Base-by-base conservation (phyloP, 2,113 vertebrate species). In the Sphyrna mokarran region DNA sequence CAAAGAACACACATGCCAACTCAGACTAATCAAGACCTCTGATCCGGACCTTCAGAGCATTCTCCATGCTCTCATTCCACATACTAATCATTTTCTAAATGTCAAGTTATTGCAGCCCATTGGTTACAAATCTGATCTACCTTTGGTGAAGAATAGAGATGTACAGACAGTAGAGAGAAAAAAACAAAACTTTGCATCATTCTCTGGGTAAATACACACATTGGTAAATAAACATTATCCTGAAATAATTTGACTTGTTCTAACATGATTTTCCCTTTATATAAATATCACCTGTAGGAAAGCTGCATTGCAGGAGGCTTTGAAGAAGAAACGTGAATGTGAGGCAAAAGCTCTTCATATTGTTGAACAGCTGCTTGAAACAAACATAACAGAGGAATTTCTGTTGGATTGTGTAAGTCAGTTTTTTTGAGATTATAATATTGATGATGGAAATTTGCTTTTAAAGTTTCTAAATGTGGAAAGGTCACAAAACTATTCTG, bases 321-420 rank as follows among this genome's bases (percentile, higher is more conserved):
- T 99, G 94, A 97, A 96, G 96, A 97, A 97, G 96, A 99, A 98
- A 96, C 96, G 98, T 85, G 98, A 99, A 66, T 97, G 97, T 97
- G 99, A 99, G 96, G 98, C 97, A 95, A 98, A 98, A 97, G 99
- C 99, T 1, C 96, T 98, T 96, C 96, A 95, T 95, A 95, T 98
- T 89, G 99, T 99, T 96, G 98, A 99, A 97, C 97, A 98, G 0
- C 98, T 99, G 26, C 97, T 99, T 95, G 99, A 99, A 96, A 98
- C 98, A 91, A 97, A 97, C 3, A 97, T 99, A 95, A 96, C 98
- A 6, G 99, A 99, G 95, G 98, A 99, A 86, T 98, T 99, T 96
- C 97, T 99, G 95, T 86, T 97, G 37, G 98, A 98, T 86, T 99
- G 98, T 97, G 99, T 99, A 98, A 10, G 98, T 98, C 13, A 48